Evolutionary conservation across 2,113 vertebrate genomes (phyloP).

Genomic region (Brachyhypopomus occidentalis): DNA sequence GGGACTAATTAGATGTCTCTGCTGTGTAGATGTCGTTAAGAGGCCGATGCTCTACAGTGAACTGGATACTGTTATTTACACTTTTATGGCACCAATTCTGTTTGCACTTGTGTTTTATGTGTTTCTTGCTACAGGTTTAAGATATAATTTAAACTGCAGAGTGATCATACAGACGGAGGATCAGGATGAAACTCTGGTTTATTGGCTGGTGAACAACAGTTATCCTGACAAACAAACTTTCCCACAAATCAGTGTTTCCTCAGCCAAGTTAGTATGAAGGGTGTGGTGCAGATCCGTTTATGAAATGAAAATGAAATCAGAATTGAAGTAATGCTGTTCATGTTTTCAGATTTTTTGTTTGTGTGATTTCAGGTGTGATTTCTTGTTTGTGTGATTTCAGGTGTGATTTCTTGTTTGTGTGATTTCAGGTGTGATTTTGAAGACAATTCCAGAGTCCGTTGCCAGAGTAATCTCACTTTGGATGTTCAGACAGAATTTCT

Average conservation of each 20-base stretch:
- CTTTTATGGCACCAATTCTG: background rate
- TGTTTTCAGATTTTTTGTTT: background rate
- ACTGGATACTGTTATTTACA: background rate
- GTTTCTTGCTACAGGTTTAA: conserved; percentile 11
- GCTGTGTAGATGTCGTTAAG: too few relatives aligned
- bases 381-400: background rate
- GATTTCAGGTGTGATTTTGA: background rate
- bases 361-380: background rate
- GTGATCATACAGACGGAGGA: conserved; percentile 5
- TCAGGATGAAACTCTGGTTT: background rate
- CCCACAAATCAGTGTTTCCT: background rate
- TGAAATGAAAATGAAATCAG: background rate
- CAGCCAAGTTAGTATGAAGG: background rate
- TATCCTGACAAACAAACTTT: background rate
- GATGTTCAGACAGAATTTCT: conserved; percentile 26
- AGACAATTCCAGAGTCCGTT: background rate
- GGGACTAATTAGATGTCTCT: too few relatives aligned
- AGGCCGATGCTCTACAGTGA: background rate
- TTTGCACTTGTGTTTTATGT: background rate
- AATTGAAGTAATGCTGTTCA: background rate
- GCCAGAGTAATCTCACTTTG: background rate
- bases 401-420: background rate
- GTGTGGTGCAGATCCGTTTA: background rate
- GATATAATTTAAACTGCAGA: conserved; percentile 1
- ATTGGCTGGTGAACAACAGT: background rate